Evolutionary conservation across 2,797 vertebrate species (phyloP).

Genomic region (Microtus agrestis): DNA sequence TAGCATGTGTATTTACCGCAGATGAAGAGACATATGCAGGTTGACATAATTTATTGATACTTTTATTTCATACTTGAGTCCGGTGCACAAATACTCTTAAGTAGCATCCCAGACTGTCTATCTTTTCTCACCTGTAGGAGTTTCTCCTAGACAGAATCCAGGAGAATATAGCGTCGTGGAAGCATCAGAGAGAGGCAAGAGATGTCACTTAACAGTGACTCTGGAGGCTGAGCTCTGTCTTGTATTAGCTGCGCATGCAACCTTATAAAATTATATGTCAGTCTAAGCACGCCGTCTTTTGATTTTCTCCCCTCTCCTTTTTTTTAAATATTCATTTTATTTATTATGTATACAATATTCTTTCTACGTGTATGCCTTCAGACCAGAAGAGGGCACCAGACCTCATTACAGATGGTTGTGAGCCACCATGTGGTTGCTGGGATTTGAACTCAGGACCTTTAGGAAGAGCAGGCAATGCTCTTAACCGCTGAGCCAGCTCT

Average conservation of each 20-base stretch:
- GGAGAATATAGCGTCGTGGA: not conserved
- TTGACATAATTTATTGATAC: constrained; percentile 77
- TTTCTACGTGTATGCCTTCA: no score
- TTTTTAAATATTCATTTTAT: not conserved
- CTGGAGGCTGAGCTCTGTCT: constrained; percentile 8
- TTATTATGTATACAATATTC: no score
- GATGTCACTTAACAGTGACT: constrained; percentile 1
- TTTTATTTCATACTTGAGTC: constrained; percentile 67
- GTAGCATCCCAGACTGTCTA: constrained; percentile 7
- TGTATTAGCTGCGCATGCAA: not conserved
- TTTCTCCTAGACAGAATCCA: constrained; percentile 42
- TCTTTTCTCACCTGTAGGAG: constrained; percentile 42
- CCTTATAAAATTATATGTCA: not conserved
- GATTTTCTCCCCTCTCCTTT: no score
- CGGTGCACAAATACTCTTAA: constrained; percentile 65
- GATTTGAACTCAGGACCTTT: no score
- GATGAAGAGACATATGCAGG: constrained; percentile 64
- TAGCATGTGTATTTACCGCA: constrained; percentile 69
- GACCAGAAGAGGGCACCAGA: no score
- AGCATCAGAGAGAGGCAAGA: not conserved
- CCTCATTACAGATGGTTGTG: no score
- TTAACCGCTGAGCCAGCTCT: no score
- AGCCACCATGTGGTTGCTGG: no score
- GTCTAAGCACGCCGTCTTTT: not conserved
- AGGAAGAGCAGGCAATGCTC: no score